Evolutionary conservation across 2,888 invertebrate genomes (phyloP), one percentile per base, ranked within the genome.

Genomic region (Tetranychus truncatus): DNA sequence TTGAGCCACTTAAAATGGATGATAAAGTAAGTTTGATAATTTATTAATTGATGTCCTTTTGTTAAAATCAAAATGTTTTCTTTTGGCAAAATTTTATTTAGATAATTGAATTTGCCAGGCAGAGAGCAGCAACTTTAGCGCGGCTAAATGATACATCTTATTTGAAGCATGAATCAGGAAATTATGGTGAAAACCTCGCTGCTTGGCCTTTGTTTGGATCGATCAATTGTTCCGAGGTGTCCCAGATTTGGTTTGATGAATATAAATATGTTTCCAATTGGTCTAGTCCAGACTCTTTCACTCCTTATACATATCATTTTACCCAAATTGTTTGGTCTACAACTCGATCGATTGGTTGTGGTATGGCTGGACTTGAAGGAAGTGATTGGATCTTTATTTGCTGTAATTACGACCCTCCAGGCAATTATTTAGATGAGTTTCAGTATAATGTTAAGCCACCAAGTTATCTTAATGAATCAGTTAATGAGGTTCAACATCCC

Each of bases 231-330:
- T 20, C 20, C 34, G 21, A 20, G 4, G 69, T 69, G 20, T 11
- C 20, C 8, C 11, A n/a, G 20, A 69, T 69, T 20, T 69, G 69
- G 69, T 69, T 69, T 20, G 69, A 69, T 69, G 69, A 69, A 69
- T 69, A 21, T 21, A 69, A 69, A 69, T 69, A 24, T 11, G 34
- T 69, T 69, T 69, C 69, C 6, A 69, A 69, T 69, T 69, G 69
- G 69, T 24, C 21, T 1, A 11, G 5, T 1, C 20, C n/a, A 20
- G 69, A 69, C 18, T 24, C 21, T 6, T 20, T 24, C 20, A 24
- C 21, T 20, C 69, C 34, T 20, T 20, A 69, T 11, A 69, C 69
- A 20, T 69, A 69, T 69, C 69, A 69, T 69, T 69, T 69, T 21
- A 69, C 69, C 8, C 69, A 69, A 69, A 24, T 69, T 69, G 69